phyloP scores from a whole-genome alignment of 2,888 invertebrate species.

The Nemapogon koenigi region DNA sequence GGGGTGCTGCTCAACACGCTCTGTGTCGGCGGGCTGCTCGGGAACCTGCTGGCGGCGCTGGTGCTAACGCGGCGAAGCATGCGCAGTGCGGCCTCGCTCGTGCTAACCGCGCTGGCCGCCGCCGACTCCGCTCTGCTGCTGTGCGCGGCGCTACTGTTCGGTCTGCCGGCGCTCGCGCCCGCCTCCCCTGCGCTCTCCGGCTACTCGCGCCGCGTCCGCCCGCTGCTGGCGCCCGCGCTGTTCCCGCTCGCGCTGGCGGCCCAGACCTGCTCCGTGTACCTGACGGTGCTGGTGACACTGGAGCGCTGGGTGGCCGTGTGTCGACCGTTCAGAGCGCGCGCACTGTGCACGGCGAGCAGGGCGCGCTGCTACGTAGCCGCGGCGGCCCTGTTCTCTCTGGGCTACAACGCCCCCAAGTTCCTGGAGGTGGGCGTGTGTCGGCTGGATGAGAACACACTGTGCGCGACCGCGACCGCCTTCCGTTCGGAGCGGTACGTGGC shows the following conservation, averaged over 20 bases:
- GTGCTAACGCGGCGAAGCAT: slow-evolving; percentile 92
- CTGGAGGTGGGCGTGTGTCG: slow-evolving; percentile 69
- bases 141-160: slow-evolving; percentile 86
- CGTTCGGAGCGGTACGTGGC: slow-evolving; percentile 77
- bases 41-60: slow-evolving; percentile 89
- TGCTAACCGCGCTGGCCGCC: slow-evolving; percentile 90
- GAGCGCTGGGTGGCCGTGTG: slow-evolving; percentile 95
- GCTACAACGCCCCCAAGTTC: slow-evolving; percentile 86
- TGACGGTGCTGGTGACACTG: slow-evolving; percentile 87
- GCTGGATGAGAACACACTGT: slow-evolving; percentile 68
- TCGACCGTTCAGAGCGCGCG: slow-evolving; percentile 86
- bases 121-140: slow-evolving; percentile 92
- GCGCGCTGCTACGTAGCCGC: slow-evolving; percentile 85
- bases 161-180: slow-evolving; percentile 83
- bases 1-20: slow-evolving; percentile 83
- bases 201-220: slow-evolving; percentile 81
- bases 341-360: slow-evolving; percentile 88
- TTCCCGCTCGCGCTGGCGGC: slow-evolving; percentile 87
- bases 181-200: slow-evolving; percentile 79
- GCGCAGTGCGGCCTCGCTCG: slow-evolving; percentile 94
- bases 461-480: slow-evolving; percentile 75
- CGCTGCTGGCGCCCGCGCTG: slow-evolving; percentile 79
- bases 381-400: slow-evolving; percentile 79
- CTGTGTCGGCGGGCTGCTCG: slow-evolving; percentile 84
- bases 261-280: slow-evolving; percentile 93